These are phyloP conservation scores for Catharus minimus DNA, from an alignment of 2,113 vertebrate genomes.

Conservation along the genomic window DNA sequence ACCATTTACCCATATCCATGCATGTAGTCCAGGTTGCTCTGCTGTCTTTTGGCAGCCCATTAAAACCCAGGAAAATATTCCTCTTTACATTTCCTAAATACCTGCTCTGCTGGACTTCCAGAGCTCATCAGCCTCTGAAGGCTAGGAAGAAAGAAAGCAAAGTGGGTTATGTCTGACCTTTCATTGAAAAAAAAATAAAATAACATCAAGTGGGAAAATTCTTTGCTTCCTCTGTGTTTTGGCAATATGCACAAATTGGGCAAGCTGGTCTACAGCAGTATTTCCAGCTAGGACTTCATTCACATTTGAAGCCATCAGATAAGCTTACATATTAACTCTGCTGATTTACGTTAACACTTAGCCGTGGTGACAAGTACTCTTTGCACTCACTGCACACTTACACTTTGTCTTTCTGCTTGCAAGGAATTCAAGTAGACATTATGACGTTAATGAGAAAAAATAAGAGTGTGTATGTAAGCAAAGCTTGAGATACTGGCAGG, in stretches of 20 bases:
- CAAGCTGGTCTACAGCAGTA: not conserved
- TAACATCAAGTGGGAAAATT: not conserved
- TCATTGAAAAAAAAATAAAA: not conserved
- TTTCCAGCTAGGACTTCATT: not conserved
- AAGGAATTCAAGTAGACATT: conserved; percentile 38
- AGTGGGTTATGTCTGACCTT: not conserved
- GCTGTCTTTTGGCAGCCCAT: not conserved
- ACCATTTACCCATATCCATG: not conserved
- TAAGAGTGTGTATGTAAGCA: not conserved
- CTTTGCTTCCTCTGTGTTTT: not conserved
- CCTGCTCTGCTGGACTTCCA: not conserved
- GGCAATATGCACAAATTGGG: not conserved
- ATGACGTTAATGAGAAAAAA: conserved; percentile 49
- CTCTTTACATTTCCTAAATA: not conserved
- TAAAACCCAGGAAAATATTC: not conserved
- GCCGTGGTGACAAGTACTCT: conserved; percentile 28
- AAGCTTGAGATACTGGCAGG: not conserved
- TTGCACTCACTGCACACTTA: conserved; percentile 27
- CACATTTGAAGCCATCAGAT: not conserved
- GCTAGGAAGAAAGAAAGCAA: not conserved
- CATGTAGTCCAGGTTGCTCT: not conserved
- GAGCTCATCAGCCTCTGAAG: not conserved
- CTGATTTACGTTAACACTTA: conserved; percentile 43
- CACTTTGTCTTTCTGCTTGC: conserved; percentile 48
- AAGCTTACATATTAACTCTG: conserved; percentile 56